Percentiles rank a stretch among this genome's conserved stretches.
Conservation (phyloP, 1,140 invertebrate species). For the Saxidomus purpurata region DNA sequence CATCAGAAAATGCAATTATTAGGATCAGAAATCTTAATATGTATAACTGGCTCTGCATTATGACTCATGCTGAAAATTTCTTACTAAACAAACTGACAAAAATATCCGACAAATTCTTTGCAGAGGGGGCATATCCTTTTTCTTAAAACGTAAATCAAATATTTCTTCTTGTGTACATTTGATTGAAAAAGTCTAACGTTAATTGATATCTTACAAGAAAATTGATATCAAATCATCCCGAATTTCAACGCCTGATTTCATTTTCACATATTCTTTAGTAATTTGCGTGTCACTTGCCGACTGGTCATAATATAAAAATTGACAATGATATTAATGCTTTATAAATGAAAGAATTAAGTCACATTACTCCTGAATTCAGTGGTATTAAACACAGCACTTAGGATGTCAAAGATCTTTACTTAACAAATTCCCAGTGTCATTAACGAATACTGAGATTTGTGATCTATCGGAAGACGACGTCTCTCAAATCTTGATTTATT, state of each 20-base stretch:
- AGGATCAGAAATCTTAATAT: no score
- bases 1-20: no score
- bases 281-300: constrained; percentile 59
- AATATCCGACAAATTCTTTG: not conserved
- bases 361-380: constrained; percentile 33
- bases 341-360: constrained; percentile 60
- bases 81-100: constrained; percentile 7
- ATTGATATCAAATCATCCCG: constrained; percentile 54
- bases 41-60: no score
- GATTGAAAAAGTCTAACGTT: constrained; percentile 33
- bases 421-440: constrained; percentile 43
- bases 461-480: not conserved
- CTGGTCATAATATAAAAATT: constrained; percentile 41
- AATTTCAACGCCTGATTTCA: constrained; percentile 46
- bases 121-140: constrained; percentile 19
- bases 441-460: not conserved
- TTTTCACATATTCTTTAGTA: constrained; percentile 54
- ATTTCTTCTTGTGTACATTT: constrained; percentile 1
- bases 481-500: constrained; percentile 40
- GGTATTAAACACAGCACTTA: constrained; percentile 49
- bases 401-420: constrained; percentile 55
- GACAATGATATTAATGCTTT: constrained; percentile 55
- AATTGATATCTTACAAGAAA: constrained; percentile 68
- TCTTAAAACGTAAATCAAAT: constrained; percentile 28
- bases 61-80: constrained; percentile 7